phyloP scores from a whole-genome alignment of 2,113 vertebrate genomes.

The Bungarus multicinctus region DNA sequence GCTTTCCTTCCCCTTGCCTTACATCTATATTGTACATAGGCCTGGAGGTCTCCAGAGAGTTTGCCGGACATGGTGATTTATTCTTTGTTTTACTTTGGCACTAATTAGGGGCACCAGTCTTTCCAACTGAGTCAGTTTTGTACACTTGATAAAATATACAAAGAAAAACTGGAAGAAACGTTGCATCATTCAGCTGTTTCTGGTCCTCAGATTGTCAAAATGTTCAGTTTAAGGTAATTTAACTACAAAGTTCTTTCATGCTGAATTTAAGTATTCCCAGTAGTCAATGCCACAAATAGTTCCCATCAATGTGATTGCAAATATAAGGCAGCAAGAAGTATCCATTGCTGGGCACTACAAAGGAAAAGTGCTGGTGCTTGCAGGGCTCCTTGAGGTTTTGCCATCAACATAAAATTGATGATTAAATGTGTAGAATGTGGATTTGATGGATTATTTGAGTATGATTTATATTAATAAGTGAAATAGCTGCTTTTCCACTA shows the following conservation, averaged over 20 bases:
- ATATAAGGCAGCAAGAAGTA: not conserved
- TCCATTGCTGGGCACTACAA: not conserved
- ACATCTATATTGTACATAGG: constrained; percentile 20
- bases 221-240: constrained; percentile 9
- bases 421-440: not conserved
- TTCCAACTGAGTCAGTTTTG: constrained; percentile 36
- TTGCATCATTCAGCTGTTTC: constrained; percentile 17
- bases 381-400: not conserved
- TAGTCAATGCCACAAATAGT: not conserved
- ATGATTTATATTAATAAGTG: not conserved
- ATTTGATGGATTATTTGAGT: not conserved
- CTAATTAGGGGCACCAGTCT: constrained; percentile 50
- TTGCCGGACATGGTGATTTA: constrained; percentile 53
- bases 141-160: constrained; percentile 50
- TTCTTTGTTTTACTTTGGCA: constrained; percentile 51
- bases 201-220: constrained; percentile 34
- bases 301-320: not conserved
- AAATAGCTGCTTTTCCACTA: not conserved
- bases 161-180: constrained; percentile 41
- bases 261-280: constrained; percentile 15
- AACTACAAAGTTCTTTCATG: constrained; percentile 29
- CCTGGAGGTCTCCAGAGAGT: constrained; percentile 46
- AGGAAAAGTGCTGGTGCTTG: not conserved
- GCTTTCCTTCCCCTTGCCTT: constrained; percentile 58
- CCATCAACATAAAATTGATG: not conserved